phyloP scores from a whole-genome alignment of 2,113 vertebrate species.

The Zapornia atra region DNA sequence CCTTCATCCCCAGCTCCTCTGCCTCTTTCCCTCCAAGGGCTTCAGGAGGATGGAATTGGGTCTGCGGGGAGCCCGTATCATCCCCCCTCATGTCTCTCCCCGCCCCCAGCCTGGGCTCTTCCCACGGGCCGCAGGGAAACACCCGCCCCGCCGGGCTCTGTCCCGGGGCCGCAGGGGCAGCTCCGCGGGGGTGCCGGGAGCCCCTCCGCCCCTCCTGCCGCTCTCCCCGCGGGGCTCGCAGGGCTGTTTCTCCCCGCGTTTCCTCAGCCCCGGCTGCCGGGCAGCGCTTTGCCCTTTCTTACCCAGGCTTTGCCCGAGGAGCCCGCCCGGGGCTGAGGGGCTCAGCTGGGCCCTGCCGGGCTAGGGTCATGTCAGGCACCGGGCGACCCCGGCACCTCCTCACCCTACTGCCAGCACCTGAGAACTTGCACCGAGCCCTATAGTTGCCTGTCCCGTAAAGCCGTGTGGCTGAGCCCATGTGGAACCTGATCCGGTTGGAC shows the following conservation, averaged over 20 bases:
- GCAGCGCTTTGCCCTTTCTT: neutral
- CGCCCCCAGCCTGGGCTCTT: too few relatives aligned
- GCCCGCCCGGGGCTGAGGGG: rapidly evolving
- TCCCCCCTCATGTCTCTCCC: too few relatives aligned
- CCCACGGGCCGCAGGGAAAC: too few relatives aligned
- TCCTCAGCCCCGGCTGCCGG: neutral
- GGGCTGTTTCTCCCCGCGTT: neutral
- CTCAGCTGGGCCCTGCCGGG: neutral
- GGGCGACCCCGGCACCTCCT: rapidly evolving
- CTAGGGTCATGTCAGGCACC: neutral
- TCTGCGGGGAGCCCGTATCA: rapidly evolving
- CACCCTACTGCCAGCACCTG: too few relatives aligned
- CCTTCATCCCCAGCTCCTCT: rapidly evolving
- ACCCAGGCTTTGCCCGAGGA: rapidly evolving
- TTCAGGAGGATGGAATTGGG: neutral
- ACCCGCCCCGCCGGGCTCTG: too few relatives aligned
- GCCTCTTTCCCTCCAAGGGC: neutral
- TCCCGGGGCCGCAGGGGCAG: too few relatives aligned
- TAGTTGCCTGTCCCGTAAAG: neutral
- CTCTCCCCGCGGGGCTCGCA: neutral
- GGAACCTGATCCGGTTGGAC: too few relatives aligned
- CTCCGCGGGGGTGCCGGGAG: too few relatives aligned
- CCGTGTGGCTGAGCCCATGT: rapidly evolving
- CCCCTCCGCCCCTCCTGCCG: neutral
- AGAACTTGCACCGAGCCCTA: too few relatives aligned